Base-by-base conservation (phyloP, 2,113 vertebrate genomes). In the Cochlearius cochlearius region DNA sequence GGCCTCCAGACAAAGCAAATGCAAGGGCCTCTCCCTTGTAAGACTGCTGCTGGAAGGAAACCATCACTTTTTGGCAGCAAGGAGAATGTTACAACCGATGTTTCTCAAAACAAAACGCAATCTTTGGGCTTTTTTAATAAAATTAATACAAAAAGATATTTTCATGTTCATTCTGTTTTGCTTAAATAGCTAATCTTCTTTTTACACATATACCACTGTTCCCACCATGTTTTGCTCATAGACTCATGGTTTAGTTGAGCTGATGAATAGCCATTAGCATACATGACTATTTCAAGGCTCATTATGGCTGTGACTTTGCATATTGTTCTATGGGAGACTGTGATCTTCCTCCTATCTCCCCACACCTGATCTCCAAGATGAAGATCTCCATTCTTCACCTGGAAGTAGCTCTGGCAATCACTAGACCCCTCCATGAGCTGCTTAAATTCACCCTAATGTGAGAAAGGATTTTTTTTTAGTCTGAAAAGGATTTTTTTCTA, bases 1-100 rank as follows among this genome's bases (percentile, higher is more conserved):
- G 4, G 1, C 7, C 29, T 86, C 19, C 20, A 38, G 49, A 32
- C 9, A 68, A 60, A 79, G 5, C 2, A 83, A 60, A 49, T 23
- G 12, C 4, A 19, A 64, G 5, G 13, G 12, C 1, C 3, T 81
- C 2, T n/a, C 10, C 22, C 15, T 14, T 43, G 1, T 1, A 79
- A 59, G 5, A 41, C 6, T 68, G 8, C 11, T 71, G 14, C 9
- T 50, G 20, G 19, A 78, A 67, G 29, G 58, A 90, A 94, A 72
- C 2, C 10, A 66, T 26, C 3, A 23, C 5, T 8, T 30, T 32
- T 53, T 63, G 66, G 5, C 39, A 53, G 16, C 60, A 36, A 77
- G 17, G 8, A 92, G 32, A 73, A 74, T 11, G 23, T 30, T 67
- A 74, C 3, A 39, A n/a, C 16, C 50, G 7, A 2, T 27, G 76